Base-by-base conservation (phyloP, 2,113 vertebrate species). In the Raja brachyura region DNA sequence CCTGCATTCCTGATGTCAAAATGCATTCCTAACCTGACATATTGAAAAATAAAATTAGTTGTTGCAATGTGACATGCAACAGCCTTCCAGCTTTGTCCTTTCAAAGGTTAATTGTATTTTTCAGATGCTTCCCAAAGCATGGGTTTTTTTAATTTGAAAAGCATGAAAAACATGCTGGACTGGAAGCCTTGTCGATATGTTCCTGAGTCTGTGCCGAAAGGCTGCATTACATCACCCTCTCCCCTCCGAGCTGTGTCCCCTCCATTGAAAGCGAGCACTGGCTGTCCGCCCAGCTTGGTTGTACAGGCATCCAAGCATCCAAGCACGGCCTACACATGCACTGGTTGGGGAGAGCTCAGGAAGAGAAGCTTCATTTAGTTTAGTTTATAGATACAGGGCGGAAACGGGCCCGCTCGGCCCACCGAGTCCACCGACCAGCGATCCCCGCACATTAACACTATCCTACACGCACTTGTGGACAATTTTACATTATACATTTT, bases 51-150 rank as follows among this genome's bases (percentile, higher is more conserved):
- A 10, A 90, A 66, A 68, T 16, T 5, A 33, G 6, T 68, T 63
- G 20, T 18, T 73, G 8, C 6, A 73, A 25, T 39, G 56, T 31
- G 61, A 18, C 13, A 22, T 73, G 63, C 90, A 68, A 48, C 20
- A 92, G 33, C 7, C 20, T 28, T 48, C 22, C 66, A 13, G 13
- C 68, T 54, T 54, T 74, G 66, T 22, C 90, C 90, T 92, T 92
- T 54, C 6, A 31, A 92, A 92, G 66, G 90, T 92, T 54, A 92
- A 92, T 73, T 92, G 68, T 22, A 74, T 73, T 92, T 92, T 70
- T 68, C 20, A 39, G 33, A 28, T 18, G 31, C 9, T 25, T 92
- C 90, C 73, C 25, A 88, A 33, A 88, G 63, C n/a, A n/a, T 88
- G 59, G 59, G 63, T 88, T 33, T 5, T 75, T 75, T n/a, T 1